These are phyloP conservation scores for Lithobates pipiens DNA, from an alignment of 2,797 vertebrate genomes.

Conservation along the genomic window DNA sequence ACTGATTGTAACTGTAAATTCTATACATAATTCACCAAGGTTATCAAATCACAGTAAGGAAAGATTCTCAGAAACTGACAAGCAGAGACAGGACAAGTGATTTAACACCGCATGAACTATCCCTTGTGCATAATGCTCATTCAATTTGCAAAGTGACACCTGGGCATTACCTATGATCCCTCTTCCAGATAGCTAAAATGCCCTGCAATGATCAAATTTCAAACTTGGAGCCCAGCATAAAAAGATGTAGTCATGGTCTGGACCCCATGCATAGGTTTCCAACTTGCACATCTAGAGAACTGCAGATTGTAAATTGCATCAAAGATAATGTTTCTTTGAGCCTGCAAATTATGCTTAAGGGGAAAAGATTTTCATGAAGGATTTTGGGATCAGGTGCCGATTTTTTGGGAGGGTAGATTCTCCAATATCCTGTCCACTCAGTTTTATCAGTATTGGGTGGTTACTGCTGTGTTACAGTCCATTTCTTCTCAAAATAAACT, in stretches of 20 bases:
- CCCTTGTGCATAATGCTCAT: constrained; percentile 10
- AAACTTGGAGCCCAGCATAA: neutral
- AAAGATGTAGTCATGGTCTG: constrained; percentile 8
- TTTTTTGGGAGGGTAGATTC: neutral
- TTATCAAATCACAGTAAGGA: constrained; percentile 1
- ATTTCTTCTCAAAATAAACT: too few species aligned
- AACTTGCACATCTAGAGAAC: constrained; percentile 1
- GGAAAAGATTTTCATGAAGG: neutral
- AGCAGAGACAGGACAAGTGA: neutral
- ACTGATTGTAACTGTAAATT: neutral
- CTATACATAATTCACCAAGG: constrained; percentile 7
- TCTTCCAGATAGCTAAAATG: neutral
- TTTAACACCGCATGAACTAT: neutral
- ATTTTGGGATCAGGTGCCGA: neutral
- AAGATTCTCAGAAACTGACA: neutral
- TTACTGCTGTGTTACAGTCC: too few species aligned
- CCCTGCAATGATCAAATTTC: constrained; percentile 7
- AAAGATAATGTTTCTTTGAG: neutral
- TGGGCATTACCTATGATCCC: neutral
- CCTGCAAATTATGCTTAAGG: neutral
- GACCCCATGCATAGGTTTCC: neutral
- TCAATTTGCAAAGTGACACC: constrained; percentile 14
- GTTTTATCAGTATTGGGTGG: too few species aligned
- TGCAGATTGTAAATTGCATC: neutral
- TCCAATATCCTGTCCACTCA: too few species aligned